phyloP scores from a whole-genome alignment of 2,797 vertebrate species.

The Tauraco hartlaubi region DNA sequence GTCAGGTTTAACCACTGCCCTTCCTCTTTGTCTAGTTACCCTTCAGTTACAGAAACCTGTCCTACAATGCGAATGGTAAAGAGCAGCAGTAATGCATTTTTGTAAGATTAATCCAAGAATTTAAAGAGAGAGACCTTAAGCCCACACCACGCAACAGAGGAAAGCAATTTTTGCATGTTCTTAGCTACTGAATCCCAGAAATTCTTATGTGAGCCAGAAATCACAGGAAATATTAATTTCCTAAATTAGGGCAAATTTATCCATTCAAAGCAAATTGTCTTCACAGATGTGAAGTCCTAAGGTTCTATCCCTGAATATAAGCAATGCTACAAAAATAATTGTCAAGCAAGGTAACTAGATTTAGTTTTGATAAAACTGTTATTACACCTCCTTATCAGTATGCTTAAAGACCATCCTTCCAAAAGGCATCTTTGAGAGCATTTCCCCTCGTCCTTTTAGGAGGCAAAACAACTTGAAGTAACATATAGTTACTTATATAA shows the following conservation, averaged over 20 bases:
- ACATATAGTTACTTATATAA: too few species aligned
- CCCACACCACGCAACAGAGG: background rate
- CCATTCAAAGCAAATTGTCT: background rate
- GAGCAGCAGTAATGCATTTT: background rate
- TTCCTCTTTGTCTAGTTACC: background rate
- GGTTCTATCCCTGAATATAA: background rate
- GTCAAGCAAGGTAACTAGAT: background rate
- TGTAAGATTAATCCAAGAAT: background rate
- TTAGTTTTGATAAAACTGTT: conserved; percentile 14
- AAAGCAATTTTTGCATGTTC: background rate
- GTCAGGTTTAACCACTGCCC: background rate
- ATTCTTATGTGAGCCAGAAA: background rate
- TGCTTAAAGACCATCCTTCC: background rate
- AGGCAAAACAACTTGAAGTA: background rate
- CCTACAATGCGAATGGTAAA: background rate
- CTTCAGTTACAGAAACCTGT: background rate
- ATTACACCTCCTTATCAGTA: background rate
- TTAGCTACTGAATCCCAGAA: background rate
- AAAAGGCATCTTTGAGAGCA: background rate
- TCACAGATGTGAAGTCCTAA: background rate
- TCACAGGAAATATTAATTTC: background rate
- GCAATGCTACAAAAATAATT: background rate
- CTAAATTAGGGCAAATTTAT: background rate
- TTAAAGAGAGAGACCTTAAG: background rate
- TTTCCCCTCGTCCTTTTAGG: background rate